Conservation (phyloP, 2,113 vertebrate species). For the Eleginops maclovinus region DNA sequence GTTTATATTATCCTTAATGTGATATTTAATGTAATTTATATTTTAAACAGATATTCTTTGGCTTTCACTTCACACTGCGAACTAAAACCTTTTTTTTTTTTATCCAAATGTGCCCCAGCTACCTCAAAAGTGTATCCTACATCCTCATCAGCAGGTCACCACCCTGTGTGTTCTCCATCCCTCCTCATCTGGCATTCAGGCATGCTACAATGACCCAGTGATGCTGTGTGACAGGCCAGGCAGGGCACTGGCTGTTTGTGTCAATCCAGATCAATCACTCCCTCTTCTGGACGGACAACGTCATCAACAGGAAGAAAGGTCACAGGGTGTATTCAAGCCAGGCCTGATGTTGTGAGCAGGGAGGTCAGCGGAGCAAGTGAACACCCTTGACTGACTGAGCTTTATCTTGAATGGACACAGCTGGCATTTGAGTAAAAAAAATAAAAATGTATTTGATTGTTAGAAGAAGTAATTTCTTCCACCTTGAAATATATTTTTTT, state of each 20-base stretch:
- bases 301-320: slow-evolving; percentile 77
- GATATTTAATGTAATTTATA: neutral
- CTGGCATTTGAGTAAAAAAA: slow-evolving; percentile 11
- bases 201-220: slow-evolving; percentile 80
- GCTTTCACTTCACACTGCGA: slow-evolving; percentile 1
- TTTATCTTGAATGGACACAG: slow-evolving; percentile 27
- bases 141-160: slow-evolving; percentile 66
- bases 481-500: slow-evolving; percentile 17
- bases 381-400: slow-evolving; percentile 64
- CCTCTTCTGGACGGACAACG: slow-evolving; percentile 78
- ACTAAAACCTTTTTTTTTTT: slow-evolving; percentile 19
- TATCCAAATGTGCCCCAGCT: slow-evolving; percentile 31
- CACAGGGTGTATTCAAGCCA: slow-evolving; percentile 68
- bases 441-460: neutral
- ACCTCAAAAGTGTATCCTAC: slow-evolving; percentile 32
- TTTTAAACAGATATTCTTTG: neutral
- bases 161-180: slow-evolving; percentile 62
- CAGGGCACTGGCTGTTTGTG: slow-evolving; percentile 81
- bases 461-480: slow-evolving; percentile 1
- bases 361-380: slow-evolving; percentile 66
- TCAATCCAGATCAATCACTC: slow-evolving; percentile 85
- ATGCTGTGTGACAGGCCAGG: slow-evolving; percentile 81
- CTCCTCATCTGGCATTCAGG: slow-evolving; percentile 81
- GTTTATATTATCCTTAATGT: neutral
- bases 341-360: slow-evolving; percentile 61